Percentiles rank a stretch among this genome's conserved stretches.
Conservation (phyloP, 2,113 vertebrate genomes). For the Coregonus clupeaformis region DNA sequence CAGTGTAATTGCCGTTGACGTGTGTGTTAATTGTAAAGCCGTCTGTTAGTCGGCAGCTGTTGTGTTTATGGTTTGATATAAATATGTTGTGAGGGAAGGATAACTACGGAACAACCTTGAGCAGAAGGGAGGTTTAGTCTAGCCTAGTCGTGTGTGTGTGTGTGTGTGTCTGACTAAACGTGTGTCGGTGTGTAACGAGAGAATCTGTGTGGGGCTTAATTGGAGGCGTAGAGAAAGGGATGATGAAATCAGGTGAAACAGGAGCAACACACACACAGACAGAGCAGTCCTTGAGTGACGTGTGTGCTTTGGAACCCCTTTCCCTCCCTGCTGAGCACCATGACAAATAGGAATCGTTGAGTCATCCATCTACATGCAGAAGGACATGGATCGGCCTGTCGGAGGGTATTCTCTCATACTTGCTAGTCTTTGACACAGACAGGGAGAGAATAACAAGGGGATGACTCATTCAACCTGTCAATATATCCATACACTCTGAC, state of each 20-base stretch:
- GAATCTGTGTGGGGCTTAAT: slow-evolving; percentile 54
- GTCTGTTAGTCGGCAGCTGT: slow-evolving; percentile 66
- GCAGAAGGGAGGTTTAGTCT: slow-evolving; percentile 9
- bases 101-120: slow-evolving; percentile 57
- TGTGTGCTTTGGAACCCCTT: background rate
- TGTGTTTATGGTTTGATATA: slow-evolving; percentile 53
- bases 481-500: too few species aligned
- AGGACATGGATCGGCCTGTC: too few species aligned
- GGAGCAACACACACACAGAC: slow-evolving; percentile 26
- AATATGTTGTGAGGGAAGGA: slow-evolving; percentile 53
- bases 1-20: slow-evolving; percentile 48
- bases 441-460: too few species aligned
- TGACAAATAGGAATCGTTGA: too few species aligned
- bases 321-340: too few species aligned
- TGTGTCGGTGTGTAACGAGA: slow-evolving; percentile 40
- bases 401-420: too few species aligned
- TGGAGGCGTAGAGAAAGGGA: slow-evolving; percentile 37
- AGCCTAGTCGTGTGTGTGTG: background rate
- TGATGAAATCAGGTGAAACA: slow-evolving; percentile 60
- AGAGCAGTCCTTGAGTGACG: slow-evolving; percentile 2
- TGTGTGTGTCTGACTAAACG: background rate
- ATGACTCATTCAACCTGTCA: too few species aligned
- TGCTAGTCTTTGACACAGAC: too few species aligned
- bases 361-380: background rate
- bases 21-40: slow-evolving; percentile 54